Conservation (phyloP, 53 echinoderm and acorn worm genomes). For the Zoroaster sp. region DNA sequence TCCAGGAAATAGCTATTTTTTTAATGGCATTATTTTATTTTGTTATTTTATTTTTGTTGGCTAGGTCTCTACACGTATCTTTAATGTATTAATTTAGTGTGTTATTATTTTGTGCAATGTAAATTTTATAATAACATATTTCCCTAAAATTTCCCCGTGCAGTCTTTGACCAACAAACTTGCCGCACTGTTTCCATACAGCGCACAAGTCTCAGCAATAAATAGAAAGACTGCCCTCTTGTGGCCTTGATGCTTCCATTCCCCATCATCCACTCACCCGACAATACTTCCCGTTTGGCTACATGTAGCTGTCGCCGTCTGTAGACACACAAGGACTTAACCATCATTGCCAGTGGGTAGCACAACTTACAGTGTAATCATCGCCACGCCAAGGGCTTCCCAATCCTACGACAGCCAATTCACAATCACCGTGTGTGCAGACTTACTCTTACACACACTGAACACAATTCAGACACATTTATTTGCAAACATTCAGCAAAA, state of each 20-base stretch:
- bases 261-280: not conserved
- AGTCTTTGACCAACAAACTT: too few species aligned
- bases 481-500: not conserved
- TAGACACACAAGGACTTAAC: not conserved
- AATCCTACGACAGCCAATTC: not conserved
- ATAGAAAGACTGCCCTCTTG: not conserved
- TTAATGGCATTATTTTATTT: too few species aligned
- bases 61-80: too few species aligned
- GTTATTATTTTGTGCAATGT: too few species aligned
- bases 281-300: not conserved
- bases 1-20: too few species aligned
- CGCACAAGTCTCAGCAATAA: too few species aligned
- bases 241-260: not conserved
- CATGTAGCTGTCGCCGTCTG: not conserved
- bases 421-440: not conserved
- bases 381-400: slow-evolving; percentile 13
- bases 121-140: too few species aligned
- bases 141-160: too few species aligned
- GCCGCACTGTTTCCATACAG: too few species aligned
- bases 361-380: slow-evolving; percentile 38
- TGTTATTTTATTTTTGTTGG: too few species aligned
- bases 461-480: slow-evolving; percentile 26
- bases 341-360: slow-evolving; percentile 23
- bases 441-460: not conserved
- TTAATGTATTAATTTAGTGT: too few species aligned